These are phyloP conservation scores for Nomada flava DNA, from an alignment of 2,888 invertebrate genomes.

Conservation along the genomic window DNA sequence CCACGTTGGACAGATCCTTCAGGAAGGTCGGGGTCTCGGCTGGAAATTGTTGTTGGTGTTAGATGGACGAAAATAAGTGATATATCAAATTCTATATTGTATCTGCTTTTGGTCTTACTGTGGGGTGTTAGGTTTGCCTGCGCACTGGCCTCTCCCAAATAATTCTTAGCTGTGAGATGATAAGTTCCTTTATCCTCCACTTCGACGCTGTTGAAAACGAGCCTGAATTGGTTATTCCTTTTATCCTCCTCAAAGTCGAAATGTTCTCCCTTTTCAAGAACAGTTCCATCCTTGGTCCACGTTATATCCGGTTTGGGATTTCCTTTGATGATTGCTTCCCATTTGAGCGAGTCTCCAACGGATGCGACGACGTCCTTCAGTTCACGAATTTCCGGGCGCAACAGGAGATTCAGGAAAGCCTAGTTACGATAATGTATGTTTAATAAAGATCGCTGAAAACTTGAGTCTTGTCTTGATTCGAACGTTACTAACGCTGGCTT, in stretches of 20 bases:
- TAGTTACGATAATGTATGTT: constrained; percentile 53
- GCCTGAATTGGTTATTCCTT: constrained; percentile 88
- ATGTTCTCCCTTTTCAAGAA: constrained; percentile 86
- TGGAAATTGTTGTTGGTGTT: constrained; percentile 78
- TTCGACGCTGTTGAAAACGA: constrained; percentile 89
- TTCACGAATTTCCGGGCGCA: constrained; percentile 92
- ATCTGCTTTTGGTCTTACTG: constrained; percentile 85
- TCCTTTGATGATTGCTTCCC: constrained; percentile 93
- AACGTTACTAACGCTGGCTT: constrained; percentile 86
- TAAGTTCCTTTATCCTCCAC: constrained; percentile 92
- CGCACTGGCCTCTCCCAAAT: constrained; percentile 89
- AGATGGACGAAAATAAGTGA: neutral
- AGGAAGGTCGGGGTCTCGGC: constrained; percentile 92
- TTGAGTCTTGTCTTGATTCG: too few relatives aligned
- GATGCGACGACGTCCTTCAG: constrained; percentile 90
- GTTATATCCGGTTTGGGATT: constrained; percentile 95
- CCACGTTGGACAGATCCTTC: constrained; percentile 88
- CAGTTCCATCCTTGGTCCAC: constrained; percentile 90
- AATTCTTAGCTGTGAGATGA: constrained; percentile 91
- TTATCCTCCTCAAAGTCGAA: constrained; percentile 87
- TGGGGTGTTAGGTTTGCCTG: constrained; percentile 90
- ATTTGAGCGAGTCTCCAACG: constrained; percentile 91
- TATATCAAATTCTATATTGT: too few relatives aligned
- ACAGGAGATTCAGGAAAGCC: constrained; percentile 90
- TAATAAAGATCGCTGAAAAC: too few relatives aligned